Conservation (phyloP, 2,113 vertebrate genomes). For the Paralichthys olivaceus region DNA sequence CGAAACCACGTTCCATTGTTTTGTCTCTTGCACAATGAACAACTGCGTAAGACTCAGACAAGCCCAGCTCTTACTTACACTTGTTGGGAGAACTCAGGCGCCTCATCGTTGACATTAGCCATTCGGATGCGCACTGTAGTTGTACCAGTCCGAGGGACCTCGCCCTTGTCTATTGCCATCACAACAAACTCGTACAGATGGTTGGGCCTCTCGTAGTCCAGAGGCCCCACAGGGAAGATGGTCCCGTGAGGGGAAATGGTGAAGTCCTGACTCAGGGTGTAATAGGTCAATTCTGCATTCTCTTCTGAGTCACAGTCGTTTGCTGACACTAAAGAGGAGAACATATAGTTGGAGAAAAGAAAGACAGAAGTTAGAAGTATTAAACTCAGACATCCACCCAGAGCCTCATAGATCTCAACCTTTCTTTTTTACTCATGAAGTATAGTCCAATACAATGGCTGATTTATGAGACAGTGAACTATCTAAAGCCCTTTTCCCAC, state of each 20-base stretch:
- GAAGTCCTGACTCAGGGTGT: constrained; percentile 89
- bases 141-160: constrained; percentile 87
- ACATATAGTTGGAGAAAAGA: neutral
- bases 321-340: constrained; percentile 83
- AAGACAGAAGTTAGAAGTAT: neutral
- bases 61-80: constrained; percentile 78
- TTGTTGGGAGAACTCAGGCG: constrained; percentile 87
- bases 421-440: neutral
- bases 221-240: constrained; percentile 83
- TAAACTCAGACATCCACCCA: neutral
- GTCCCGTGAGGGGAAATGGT: constrained; percentile 87
- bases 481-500: neutral
- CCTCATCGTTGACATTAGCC: constrained; percentile 92
- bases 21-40: neutral
- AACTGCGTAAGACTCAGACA: neutral
- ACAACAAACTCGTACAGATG: constrained; percentile 92
- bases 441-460: neutral
- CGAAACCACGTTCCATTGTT: neutral
- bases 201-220: constrained; percentile 88
- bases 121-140: constrained; percentile 88
- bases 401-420: neutral
- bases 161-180: constrained; percentile 89
- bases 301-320: constrained; percentile 89
- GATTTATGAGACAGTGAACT: neutral
- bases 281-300: constrained; percentile 88